These are phyloP conservation scores for Aurelia aurita complex sp. Pacific DNA, from an alignment of 30 jellyfish, hydroid and myxozoan genomes.

Conservation along the genomic window DNA sequence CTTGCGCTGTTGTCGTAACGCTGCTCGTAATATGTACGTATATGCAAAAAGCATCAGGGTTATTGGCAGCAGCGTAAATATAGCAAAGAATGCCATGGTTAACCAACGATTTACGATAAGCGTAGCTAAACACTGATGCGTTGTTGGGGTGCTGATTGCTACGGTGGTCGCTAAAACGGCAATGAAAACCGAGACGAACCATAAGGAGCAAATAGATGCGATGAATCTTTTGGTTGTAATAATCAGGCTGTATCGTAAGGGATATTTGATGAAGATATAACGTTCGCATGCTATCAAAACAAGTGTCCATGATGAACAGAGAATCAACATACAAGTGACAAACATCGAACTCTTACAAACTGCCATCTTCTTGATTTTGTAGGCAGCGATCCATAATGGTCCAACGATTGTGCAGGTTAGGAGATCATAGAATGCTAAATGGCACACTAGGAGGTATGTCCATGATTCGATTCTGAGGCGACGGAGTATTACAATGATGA, in stretches of 20 bases:
- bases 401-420: slow-evolving; percentile 22
- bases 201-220: slow-evolving; percentile 1
- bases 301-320: slow-evolving; percentile 25
- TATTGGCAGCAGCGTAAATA: slow-evolving; percentile 4
- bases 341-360: slow-evolving; percentile 25
- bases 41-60: not conserved
- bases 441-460: slow-evolving; percentile 50
- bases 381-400: slow-evolving; percentile 56
- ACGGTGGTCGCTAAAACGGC: not conserved
- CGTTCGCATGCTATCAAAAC: slow-evolving; percentile 49
- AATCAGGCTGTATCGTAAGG: slow-evolving; percentile 20
- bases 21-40: slow-evolving; percentile 31
- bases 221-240: slow-evolving; percentile 22
- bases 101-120: slow-evolving; percentile 28
- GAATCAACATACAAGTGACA: not conserved
- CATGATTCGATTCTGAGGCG: slow-evolving; percentile 12
- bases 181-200: slow-evolving; percentile 3
- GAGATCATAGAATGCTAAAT: slow-evolving; percentile 27
- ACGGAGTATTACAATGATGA: slow-evolving; percentile 11
- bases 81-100: not conserved
- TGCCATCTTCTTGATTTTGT: slow-evolving; percentile 1
- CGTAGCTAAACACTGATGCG: slow-evolving; percentile 8
- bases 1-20: slow-evolving; percentile 28
- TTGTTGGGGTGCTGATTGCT: not conserved
- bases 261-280: slow-evolving; percentile 21